Evolutionary conservation across 2,888 invertebrate species (phyloP), one percentile per base, ranked within the genome.

Genomic region (Ctena decussata): DNA sequence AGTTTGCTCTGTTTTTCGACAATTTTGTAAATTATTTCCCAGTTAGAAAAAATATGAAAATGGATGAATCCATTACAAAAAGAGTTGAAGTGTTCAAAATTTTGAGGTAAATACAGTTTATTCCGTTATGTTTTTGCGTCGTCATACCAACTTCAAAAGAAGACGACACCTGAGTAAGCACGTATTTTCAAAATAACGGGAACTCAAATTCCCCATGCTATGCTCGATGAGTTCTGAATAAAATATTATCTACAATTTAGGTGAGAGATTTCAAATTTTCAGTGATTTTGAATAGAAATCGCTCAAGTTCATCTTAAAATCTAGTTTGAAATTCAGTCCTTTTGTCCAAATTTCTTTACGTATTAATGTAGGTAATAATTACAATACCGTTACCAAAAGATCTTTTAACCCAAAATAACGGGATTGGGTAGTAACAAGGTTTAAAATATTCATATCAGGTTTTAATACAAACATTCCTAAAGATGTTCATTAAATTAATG

Each of bases 201-300:
- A 35, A 30, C 21, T 65, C 65, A 65, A 65, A 65, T 65, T 65
- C 65, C 65, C 65, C 21, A 21, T 12, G 65, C 3, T 35, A 65
- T 24, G 65, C 65, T 65, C 21, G 35, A 35, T 65, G 8, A 65
- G 35, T 65, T 65, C 18, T 24, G 18, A 65, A 65, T 65, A 65
- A 65, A 65, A 65, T 27, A 46, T 46, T 65, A 35, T 65, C 65
- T 65, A 35, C 35, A 35, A 35, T 35, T 35, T 12, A 35, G 32
- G 65, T 35, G 32, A 65, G 35, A 65, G 32, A 65, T 65, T 65
- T 65, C 65, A 65, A 65, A 65, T 65, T 65, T 65, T 35, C 65
- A 21, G 65, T 35, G 65, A 65, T 65, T 65, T 65, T 65, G 35
- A 65, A 65, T 65, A 65, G 65, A 65, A 65, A 65, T 65, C 65